A percentile compares a stretch with the other conserved stretches of the same genome.
Evolutionary conservation across 2,113 vertebrate genomes (phyloP).

Genomic region (Centrocercus urophasianus): DNA sequence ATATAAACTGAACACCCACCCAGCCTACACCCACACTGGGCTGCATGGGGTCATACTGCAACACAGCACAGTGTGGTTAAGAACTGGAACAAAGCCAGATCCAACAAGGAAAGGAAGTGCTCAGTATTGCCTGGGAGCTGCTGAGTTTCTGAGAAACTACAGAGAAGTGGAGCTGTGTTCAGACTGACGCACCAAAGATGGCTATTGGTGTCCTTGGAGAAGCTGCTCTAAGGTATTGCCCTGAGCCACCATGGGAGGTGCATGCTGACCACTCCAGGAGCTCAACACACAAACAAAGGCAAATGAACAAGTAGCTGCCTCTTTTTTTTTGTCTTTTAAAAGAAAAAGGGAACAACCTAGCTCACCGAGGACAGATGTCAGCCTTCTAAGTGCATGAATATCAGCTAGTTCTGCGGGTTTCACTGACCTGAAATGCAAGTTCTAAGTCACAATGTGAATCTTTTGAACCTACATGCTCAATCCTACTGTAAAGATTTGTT

Average conservation of each 20-base stretch:
- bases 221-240: background rate
- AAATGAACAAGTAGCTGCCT: background rate
- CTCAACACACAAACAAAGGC: background rate
- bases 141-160: background rate
- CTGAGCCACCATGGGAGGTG: background rate
- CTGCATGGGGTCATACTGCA: fast-evolving
- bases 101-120: background rate
- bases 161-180: background rate
- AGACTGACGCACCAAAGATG: background rate
- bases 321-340: background rate
- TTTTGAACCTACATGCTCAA: constrained; percentile 8
- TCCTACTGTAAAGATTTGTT: constrained; percentile 38
- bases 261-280: background rate
- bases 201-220: background rate
- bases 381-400: background rate
- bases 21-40: fast-evolving
- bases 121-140: background rate
- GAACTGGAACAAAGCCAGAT: background rate
- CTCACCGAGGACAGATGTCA: background rate
- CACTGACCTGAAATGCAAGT: constrained; percentile 4
- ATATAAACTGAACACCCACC: fast-evolving
- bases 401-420: background rate
- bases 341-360: background rate
- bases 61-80: fast-evolving
- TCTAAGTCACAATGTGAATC: background rate